A percentile compares a stretch with the other conserved stretches of the same genome.
phyloP scores from a whole-genome alignment of 2,888 invertebrate genomes.

The Agrotis clavis region DNA sequence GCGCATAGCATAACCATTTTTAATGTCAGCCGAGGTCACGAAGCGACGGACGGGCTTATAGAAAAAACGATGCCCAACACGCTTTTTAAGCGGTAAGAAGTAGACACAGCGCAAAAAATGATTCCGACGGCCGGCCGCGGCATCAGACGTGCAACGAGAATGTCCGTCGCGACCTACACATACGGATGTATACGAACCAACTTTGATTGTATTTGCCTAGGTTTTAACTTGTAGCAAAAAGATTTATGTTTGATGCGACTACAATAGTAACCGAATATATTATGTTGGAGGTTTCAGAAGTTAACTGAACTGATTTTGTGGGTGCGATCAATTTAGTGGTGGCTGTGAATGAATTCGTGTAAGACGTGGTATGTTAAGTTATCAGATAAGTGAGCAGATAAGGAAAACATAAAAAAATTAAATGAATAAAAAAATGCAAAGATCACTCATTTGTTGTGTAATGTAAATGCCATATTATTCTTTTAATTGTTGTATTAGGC shows the following conservation, averaged over 20 bases:
- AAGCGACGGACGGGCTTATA: slow-evolving; percentile 80
- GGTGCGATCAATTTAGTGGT: slow-evolving; percentile 11
- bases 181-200: slow-evolving; percentile 45
- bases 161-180: slow-evolving; percentile 61
- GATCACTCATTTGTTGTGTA: too few relatives aligned
- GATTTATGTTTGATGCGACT: not conserved
- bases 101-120: slow-evolving; percentile 86
- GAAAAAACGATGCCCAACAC: slow-evolving; percentile 84
- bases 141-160: slow-evolving; percentile 53
- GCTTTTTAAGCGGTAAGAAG: slow-evolving; percentile 81
- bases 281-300: slow-evolving; percentile 12
- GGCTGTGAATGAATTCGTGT: slow-evolving; percentile 6
- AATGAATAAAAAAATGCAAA: too few relatives aligned
- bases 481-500: too few relatives aligned
- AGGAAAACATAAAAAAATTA: too few relatives aligned
- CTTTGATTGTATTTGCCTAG: slow-evolving; percentile 54
- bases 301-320: slow-evolving; percentile 12
- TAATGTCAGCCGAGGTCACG: slow-evolving; percentile 88
- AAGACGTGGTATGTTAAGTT: too few relatives aligned
- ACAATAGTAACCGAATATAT: slow-evolving; percentile 14
- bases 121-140: slow-evolving; percentile 73
- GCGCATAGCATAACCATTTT: slow-evolving; percentile 83
- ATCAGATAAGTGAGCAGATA: too few relatives aligned
- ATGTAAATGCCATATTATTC: too few relatives aligned
- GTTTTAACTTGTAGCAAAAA: slow-evolving; percentile 47